Conservation (phyloP, 2,113 vertebrate genomes). For the Anguilla japonica region DNA sequence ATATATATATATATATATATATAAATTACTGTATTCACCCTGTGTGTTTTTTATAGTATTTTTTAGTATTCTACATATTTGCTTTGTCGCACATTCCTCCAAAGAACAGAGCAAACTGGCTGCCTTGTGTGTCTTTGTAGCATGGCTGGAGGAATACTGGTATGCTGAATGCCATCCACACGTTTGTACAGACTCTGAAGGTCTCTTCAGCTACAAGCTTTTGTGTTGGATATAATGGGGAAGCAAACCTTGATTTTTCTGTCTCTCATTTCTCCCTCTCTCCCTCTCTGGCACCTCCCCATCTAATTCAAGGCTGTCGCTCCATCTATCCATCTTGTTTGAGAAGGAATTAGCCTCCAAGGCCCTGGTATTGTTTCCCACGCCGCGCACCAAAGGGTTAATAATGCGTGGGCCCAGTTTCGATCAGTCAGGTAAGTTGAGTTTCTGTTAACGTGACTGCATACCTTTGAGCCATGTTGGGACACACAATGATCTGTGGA, state of each 20-base stretch:
- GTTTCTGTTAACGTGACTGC: conserved; percentile 75
- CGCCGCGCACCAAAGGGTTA: conserved; percentile 66
- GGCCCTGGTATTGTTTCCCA: conserved; percentile 69
- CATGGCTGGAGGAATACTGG: not conserved
- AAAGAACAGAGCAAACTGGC: not conserved
- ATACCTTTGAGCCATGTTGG: conserved; percentile 64
- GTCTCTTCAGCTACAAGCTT: conserved; percentile 3
- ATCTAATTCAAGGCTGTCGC: conserved; percentile 42
- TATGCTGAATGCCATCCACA: not conserved
- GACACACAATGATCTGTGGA: conserved; percentile 51
- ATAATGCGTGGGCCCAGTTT: conserved; percentile 77
- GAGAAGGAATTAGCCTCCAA: conserved; percentile 61
- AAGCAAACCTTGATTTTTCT: conserved; percentile 40
- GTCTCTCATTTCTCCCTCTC: conserved; percentile 41
- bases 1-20: not conserved
- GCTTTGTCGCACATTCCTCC: not conserved
- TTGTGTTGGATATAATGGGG: conserved; percentile 25
- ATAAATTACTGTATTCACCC: not conserved
- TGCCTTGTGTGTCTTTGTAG: not conserved
- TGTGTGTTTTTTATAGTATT: not conserved
- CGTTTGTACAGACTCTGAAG: not conserved
- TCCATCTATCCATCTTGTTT: conserved; percentile 53
- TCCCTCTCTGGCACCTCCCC: conserved; percentile 19
- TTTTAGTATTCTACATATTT: not conserved
- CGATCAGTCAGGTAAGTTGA: conserved; percentile 79